These are phyloP conservation scores for Indicator maculatus DNA, from an alignment of 2,113 vertebrate genomes.

Conservation along the genomic window DNA sequence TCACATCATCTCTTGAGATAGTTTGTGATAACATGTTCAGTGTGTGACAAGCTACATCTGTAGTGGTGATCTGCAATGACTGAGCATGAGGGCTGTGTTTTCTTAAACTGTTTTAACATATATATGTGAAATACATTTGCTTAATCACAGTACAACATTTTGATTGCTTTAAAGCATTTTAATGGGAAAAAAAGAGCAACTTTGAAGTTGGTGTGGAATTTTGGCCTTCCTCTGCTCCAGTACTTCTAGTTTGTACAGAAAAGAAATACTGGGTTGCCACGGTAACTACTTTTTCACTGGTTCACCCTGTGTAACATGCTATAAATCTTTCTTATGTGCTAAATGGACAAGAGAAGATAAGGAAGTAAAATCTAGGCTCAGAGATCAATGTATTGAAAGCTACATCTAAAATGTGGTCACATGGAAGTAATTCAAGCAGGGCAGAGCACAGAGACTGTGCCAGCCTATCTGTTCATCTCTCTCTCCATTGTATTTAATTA, in stretches of 20 bases:
- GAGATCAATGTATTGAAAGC: conserved; percentile 10
- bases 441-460: not conserved
- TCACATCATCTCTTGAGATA: not conserved
- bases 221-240: not conserved
- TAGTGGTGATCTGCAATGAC: not conserved
- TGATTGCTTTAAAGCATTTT: not conserved
- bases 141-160: not conserved
- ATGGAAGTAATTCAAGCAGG: not conserved
- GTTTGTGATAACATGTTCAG: rapidly evolving
- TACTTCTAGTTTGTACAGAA: conserved; percentile 38
- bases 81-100: not conserved
- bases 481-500: not conserved
- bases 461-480: not conserved
- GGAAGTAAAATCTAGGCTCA: conserved; percentile 47
- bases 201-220: conserved; percentile 34
- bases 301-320: conserved; percentile 40
- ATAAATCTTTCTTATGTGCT: conserved; percentile 55
- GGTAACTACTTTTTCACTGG: conserved; percentile 60
- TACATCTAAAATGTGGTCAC: conserved; percentile 10
- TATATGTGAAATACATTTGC: not conserved
- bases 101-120: not conserved
- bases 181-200: not conserved
- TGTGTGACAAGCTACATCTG: not conserved
- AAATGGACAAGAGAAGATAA: conserved; percentile 54
- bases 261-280: conserved; percentile 61